Evolutionary conservation across 2,797 vertebrate genomes (phyloP).

Genomic region (Cossypha heuglini): DNA sequence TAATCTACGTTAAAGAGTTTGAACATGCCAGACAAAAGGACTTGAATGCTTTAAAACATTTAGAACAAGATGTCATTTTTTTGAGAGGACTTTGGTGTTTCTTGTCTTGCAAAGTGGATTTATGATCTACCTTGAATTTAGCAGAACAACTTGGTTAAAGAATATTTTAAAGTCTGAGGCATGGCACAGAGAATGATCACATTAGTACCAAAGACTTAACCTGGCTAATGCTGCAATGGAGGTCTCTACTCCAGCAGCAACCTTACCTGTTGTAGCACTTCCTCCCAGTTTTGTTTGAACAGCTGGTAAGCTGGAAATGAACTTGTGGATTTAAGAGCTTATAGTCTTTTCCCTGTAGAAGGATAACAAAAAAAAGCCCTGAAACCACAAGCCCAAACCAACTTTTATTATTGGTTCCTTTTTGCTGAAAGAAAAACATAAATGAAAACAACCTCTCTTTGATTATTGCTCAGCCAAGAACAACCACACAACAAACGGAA

Average conservation of each 20-base stretch:
- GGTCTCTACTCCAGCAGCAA: not conserved
- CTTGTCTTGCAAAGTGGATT: not conserved
- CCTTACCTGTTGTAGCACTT: not conserved
- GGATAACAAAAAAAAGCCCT: not conserved
- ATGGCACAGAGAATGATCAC: not conserved
- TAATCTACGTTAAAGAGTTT: not conserved
- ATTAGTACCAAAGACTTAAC: not conserved
- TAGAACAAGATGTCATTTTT: not conserved
- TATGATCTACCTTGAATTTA: not conserved
- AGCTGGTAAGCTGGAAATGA: constrained; percentile 48
- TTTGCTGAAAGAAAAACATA: not conserved
- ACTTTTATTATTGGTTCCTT: not conserved
- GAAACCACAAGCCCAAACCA: not conserved
- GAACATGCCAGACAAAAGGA: not conserved
- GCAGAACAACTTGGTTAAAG: not conserved
- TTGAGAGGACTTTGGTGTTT: not conserved
- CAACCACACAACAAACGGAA: not conserved
- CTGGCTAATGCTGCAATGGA: not conserved
- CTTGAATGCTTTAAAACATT: not conserved
- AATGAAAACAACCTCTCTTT: not conserved
- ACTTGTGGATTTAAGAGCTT: constrained; percentile 20
- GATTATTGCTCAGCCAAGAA: not conserved
- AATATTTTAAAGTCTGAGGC: not conserved
- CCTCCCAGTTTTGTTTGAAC: constrained; percentile 29
- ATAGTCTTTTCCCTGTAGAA: constrained; percentile 10